A percentile compares a stretch with the other conserved stretches of the same genome.
Conservation (phyloP, 1,140 invertebrate genomes). For the Argopecten irradians region DNA sequence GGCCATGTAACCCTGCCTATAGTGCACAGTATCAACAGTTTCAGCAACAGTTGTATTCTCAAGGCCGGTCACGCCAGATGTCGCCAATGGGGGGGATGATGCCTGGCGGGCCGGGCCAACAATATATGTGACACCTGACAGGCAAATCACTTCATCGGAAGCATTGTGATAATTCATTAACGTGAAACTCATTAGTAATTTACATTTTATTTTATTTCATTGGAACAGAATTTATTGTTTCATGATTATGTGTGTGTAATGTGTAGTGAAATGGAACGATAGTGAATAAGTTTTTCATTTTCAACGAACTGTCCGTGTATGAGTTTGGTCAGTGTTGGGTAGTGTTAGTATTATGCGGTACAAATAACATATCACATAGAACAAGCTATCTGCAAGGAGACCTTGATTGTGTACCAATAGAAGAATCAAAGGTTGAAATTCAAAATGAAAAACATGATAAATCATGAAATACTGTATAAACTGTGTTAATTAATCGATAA, state of each 20-base stretch:
- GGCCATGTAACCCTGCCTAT: conserved; percentile 56
- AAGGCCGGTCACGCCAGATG: conserved; percentile 67
- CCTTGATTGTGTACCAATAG: too few species aligned
- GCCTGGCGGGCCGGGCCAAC: conserved; percentile 61
- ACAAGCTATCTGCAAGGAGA: too few species aligned
- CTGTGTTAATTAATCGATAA: neutral
- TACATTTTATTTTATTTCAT: neutral
- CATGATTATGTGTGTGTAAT: neutral
- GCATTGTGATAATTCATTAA: conserved; percentile 18
- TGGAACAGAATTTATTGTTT: neutral
- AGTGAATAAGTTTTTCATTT: neutral
- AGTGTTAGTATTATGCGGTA: neutral
- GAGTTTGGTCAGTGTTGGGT: neutral
- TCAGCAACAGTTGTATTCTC: conserved; percentile 73
- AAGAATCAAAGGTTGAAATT: conserved; percentile 2
- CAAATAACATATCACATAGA: neutral
- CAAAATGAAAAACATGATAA: neutral
- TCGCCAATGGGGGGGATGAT: conserved; percentile 68
- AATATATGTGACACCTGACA: conserved; percentile 65
- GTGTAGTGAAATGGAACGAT: neutral
- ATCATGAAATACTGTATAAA: neutral
- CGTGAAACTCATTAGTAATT: neutral
- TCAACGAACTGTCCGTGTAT: neutral
- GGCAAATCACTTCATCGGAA: conserved; percentile 56
- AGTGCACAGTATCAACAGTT: conserved; percentile 72